Evolutionary conservation across 2,888 invertebrate genomes (phyloP).

Genomic region (Drosophila mettleri): DNA sequence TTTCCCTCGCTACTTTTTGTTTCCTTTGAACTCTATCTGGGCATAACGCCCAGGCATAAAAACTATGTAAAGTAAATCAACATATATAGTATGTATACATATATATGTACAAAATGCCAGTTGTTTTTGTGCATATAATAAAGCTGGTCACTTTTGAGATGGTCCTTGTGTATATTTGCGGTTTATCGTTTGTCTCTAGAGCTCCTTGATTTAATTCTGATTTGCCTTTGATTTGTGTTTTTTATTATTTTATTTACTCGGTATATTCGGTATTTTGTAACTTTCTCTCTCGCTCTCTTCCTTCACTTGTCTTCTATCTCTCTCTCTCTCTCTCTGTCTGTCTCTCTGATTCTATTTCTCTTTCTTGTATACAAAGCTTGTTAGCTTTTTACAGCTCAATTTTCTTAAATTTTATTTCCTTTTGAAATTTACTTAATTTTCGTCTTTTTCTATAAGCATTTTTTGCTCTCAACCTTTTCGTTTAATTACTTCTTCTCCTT

Average conservation of each 20-base stretch:
- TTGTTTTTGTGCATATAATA: slow-evolving; percentile 34
- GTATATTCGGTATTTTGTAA: slow-evolving; percentile 32
- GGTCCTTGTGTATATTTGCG: slow-evolving; percentile 89
- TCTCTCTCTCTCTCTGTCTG: slow-evolving; percentile 27
- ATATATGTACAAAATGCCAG: slow-evolving; percentile 8
- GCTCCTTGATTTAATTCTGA: slow-evolving; percentile 23
- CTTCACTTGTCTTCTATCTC: slow-evolving; percentile 26
- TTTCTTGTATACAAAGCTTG: slow-evolving; percentile 36
- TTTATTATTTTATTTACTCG: slow-evolving; percentile 26
- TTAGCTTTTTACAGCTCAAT: slow-evolving; percentile 45
- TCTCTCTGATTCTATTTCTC: slow-evolving; percentile 12
- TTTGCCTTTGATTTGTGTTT: slow-evolving; percentile 14
- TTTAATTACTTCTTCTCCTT: background rate
- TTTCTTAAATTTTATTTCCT: slow-evolving; percentile 33
- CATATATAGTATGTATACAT: slow-evolving; percentile 9
- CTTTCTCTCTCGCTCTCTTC: slow-evolving; percentile 43
- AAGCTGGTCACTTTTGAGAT: slow-evolving; percentile 96
- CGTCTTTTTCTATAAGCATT: slow-evolving; percentile 24
- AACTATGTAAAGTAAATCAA: slow-evolving; percentile 19
- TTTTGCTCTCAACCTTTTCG: slow-evolving; percentile 14
- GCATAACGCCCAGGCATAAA: slow-evolving; percentile 10
- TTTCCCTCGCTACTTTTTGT: slow-evolving; percentile 18
- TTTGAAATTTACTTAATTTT: slow-evolving; percentile 8
- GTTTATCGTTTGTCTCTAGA: slow-evolving; percentile 46
- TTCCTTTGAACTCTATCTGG: slow-evolving; percentile 14